These are phyloP conservation scores for Grammomys surdaster DNA, from an alignment of 2,113 vertebrate genomes.

Conservation along the genomic window DNA sequence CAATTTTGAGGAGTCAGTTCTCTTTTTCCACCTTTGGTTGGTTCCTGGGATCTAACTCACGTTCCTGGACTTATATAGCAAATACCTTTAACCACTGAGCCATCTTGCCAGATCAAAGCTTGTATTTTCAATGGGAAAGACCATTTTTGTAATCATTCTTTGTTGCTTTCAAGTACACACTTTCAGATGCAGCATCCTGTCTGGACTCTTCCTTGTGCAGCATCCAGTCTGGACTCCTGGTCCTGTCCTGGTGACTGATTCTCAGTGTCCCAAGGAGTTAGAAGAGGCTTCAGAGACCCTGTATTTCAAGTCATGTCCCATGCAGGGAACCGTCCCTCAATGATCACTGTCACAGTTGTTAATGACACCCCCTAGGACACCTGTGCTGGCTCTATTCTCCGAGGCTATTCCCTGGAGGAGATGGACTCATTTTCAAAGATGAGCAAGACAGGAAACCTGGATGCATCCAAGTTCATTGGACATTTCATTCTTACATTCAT, in stretches of 20 bases:
- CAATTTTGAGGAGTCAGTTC: neutral
- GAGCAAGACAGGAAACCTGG: neutral
- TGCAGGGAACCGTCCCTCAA: neutral
- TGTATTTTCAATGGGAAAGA: neutral
- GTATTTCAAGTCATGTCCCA: neutral
- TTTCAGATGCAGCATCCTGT: neutral
- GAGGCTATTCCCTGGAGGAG: neutral
- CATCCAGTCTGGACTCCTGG: neutral
- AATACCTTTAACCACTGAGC: neutral
- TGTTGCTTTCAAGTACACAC: slow-evolving; percentile 2
- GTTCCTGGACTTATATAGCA: neutral
- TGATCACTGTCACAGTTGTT: neutral
- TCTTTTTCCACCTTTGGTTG: neutral
- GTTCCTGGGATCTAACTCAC: neutral
- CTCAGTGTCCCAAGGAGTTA: neutral
- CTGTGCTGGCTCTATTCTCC: neutral
- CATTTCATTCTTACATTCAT: neutral
- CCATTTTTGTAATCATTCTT: slow-evolving; percentile 3
- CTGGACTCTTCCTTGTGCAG: neutral
- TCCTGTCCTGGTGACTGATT: neutral
- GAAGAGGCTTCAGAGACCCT: neutral
- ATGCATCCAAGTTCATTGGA: neutral
- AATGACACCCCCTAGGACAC: neutral
- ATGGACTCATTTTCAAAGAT: slow-evolving; percentile 28
- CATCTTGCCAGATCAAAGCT: neutral